Evolutionary conservation across 2,888 invertebrate genomes (phyloP), one percentile per base, ranked within the genome.

Genomic region (Drosophila mulleri): DNA sequence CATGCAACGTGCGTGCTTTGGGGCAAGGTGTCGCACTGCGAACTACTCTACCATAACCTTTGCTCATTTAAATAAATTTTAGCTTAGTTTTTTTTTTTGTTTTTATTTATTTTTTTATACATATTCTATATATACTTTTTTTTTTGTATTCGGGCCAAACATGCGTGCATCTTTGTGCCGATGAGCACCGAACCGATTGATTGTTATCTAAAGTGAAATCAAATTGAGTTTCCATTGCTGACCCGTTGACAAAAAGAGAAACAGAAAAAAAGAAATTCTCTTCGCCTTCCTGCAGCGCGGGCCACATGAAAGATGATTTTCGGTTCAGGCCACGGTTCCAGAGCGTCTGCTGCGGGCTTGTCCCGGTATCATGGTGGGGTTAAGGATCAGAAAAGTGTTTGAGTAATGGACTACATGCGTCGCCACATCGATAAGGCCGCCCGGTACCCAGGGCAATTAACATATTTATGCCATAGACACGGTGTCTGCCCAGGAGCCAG

Each of bases 151-250:
- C 7, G 68, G 78, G 80, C 53, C 72, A 57, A 35, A 75, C 62
- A 79, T 78, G 62, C 56, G 62, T 65, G 50, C 75, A 71, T 77
- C 77, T 61, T 54, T 32, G 52, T 60, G n/a, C 53, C 18, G 50
- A 52, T 52, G 57, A 61, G 80, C 82, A 78, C 62, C 63, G 67
- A 77, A 77, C 72, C 83, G 81, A 88, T 88, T 87, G 85, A 86
- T 86, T 84, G 77, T 87, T 86, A 86, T 86, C 85, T 80, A 67
- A 84, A 89, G 82, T 82, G 77, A 80, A 80, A 89, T 89, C 89
- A 87, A 89, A 89, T 84, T 81, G 83, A 70, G 88, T 83, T 88
- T 87, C 75, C 85, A 80, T 66, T 63, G 77, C 69, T 73, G 77
- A 80, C 73, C 77, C 80, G 80, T 80, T 80, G 77, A 80, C 78